Evolutionary conservation across 2,888 invertebrate species (phyloP).

Genomic region (Corythucha ciliata): DNA sequence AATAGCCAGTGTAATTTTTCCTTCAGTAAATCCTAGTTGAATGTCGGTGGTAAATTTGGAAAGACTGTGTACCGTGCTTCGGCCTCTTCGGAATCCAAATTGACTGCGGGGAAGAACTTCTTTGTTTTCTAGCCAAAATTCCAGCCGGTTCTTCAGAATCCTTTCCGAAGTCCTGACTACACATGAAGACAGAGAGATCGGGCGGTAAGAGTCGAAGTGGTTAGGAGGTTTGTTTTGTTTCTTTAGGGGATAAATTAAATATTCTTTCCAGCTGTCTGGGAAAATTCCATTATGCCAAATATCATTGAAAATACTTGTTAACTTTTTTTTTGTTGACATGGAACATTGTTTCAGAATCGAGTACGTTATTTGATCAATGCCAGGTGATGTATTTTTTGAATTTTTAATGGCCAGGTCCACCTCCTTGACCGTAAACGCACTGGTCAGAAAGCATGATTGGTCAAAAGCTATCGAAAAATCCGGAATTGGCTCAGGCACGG

Average conservation of each 20-base stretch:
- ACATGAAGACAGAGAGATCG: background rate
- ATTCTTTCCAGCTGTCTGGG: background rate
- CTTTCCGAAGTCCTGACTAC: background rate
- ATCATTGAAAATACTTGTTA: background rate
- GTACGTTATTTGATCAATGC: background rate
- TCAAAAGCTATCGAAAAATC: too few relatives aligned
- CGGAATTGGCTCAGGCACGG: too few relatives aligned
- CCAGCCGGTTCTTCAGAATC: background rate
- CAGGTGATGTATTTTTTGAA: conserved; percentile 3
- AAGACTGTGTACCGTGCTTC: background rate
- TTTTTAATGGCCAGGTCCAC: background rate
- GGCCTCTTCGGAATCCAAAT: background rate
- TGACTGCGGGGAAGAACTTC: background rate
- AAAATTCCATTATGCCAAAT: background rate
- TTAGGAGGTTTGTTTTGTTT: background rate
- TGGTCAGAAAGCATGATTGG: too few relatives aligned
- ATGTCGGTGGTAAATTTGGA: background rate
- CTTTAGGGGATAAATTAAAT: background rate
- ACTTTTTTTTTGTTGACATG: background rate
- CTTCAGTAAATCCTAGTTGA: background rate
- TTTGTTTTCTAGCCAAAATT: background rate
- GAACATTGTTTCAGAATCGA: background rate
- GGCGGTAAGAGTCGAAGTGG: background rate
- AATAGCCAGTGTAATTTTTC: background rate
- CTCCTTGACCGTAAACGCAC: background rate